These are phyloP conservation scores for Triplophysa rosa DNA, from an alignment of 2,113 vertebrate species.

Conservation along the genomic window DNA sequence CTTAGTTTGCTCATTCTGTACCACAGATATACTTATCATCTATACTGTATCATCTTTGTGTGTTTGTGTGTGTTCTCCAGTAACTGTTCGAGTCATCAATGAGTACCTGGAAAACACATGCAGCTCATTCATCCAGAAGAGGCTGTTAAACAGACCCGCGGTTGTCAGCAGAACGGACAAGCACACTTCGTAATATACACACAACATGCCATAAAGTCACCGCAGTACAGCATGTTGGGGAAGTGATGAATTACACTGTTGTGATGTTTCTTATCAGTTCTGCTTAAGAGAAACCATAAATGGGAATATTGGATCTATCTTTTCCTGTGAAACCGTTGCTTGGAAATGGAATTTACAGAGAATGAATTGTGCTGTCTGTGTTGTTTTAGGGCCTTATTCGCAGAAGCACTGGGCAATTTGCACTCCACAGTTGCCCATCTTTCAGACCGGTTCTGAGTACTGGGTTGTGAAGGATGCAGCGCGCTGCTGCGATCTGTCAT, in stretches of 20 bases:
- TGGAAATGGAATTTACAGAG: no score
- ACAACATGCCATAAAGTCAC: neutral
- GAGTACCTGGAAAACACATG: conserved; percentile 34
- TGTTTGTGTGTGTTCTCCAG: neutral
- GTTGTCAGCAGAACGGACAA: neutral
- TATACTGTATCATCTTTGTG: neutral
- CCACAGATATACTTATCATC: neutral
- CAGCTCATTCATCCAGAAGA: conserved; percentile 27
- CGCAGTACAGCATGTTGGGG: neutral
- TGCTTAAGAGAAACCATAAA: neutral
- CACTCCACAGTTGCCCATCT: no score
- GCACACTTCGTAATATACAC: conserved; percentile 18
- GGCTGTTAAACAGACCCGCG: neutral
- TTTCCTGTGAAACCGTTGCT: neutral
- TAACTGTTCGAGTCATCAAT: conserved; percentile 1
- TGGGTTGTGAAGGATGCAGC: no score
- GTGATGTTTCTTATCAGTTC: neutral
- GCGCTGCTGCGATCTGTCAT: no score
- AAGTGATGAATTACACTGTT: neutral
- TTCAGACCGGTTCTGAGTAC: no score
- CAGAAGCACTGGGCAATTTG: no score
- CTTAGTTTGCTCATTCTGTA: conserved; percentile 13
- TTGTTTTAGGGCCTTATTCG: no score
- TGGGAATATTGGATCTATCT: neutral
- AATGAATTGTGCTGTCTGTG: no score